Base-by-base conservation (phyloP, 1,140 invertebrate species). In the Uloborus diversus region DNA sequence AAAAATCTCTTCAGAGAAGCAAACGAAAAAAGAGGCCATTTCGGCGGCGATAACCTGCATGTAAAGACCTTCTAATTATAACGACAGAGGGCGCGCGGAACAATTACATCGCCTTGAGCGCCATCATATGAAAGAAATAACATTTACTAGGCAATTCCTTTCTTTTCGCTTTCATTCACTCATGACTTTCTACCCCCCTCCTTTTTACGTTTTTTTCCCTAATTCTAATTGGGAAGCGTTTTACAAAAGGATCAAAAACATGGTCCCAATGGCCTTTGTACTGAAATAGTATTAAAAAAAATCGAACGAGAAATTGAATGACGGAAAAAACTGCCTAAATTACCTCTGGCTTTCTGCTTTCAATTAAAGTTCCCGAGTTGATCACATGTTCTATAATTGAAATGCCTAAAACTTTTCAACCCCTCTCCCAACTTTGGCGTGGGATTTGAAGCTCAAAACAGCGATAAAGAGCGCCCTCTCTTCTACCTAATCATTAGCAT, bases 191-290 rank as follows among this genome's bases (percentile, higher is more conserved):
- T 42, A n/a, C n/a, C 37, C 37, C 17, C 37, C n/a, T 53, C 23
- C 49, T 25, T 42, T 57, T 23, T 1, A 32, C 11, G 17, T 56
- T 57, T 28, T 13, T 51, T 32, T 70, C 4, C 35, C 28, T 73
- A 73, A 73, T 61, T 73, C 69, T 73, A 73, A 73, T 73, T 73
- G 69, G 56, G 49, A 32, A 66, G 30, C 61, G 61, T 65, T 66
- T 78, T 78, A 78, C 30, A 65, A 78, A 51, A 61, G 73, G 73
- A 78, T 65, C 73, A 78, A 66, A 78, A 66, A 78, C 73, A 78
- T 56, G 42, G 61, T 78, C 62, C 49, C 73, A 47, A 78, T 66
- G 65, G 73, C 61, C 47, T 33, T 20, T 56, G 20, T 32, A 62
- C 17, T 32, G 33, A 59, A 71, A 32, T 11, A 68, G 51, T 20